Base-by-base conservation (phyloP, 2,113 vertebrate species). In the Gopherus evgoodei region DNA sequence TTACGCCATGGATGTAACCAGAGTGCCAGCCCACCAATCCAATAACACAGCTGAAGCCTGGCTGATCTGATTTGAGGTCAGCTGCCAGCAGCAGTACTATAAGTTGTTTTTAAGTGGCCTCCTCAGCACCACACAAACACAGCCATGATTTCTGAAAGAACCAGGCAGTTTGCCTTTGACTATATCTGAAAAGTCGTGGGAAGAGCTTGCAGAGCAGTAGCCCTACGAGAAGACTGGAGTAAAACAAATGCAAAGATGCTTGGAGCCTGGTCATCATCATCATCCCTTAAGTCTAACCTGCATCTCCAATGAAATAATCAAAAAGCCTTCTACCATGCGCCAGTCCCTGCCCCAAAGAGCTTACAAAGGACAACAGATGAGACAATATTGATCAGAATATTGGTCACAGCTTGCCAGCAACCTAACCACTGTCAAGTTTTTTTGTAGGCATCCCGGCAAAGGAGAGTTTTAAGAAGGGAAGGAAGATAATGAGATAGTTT, bases 1-100 rank as follows among this genome's bases (percentile, higher is more conserved):
- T 83, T 59, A 17, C 81, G 93, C 44, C 81, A 31, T 82, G 85
- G 22, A 56, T 88, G 38, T 57, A 94, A 95, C 72, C 81, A 86
- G 87, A 95, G 89, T 87, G 91, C 89, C 92, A 91, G 90, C 53
- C 49, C 78, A 90, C 85, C 95, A 93, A 84, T 92, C 90, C 88
- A 95, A 93, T 57, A 95, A 95, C 95, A 94, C 94, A 95, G 87
- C 81, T 91, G 87, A 93, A 42, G 14, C 13, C 84, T 2, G n/a
- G 89, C 72, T 88, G 96, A 95, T 50, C 87, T 35, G 90, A 94
- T 96, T 96, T 94, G 17, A 92, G 85, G 65, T 94, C 84, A 90
- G 38, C 53, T 96, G 90, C 87, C 93, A 83, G 93, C 91, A 96
- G 94, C 91, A 94, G 93, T 3, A 0, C 62, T 80, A 88, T 9